phyloP scores from a whole-genome alignment of 1,140 invertebrate species.

The Leptestheria dahalacensis region DNA sequence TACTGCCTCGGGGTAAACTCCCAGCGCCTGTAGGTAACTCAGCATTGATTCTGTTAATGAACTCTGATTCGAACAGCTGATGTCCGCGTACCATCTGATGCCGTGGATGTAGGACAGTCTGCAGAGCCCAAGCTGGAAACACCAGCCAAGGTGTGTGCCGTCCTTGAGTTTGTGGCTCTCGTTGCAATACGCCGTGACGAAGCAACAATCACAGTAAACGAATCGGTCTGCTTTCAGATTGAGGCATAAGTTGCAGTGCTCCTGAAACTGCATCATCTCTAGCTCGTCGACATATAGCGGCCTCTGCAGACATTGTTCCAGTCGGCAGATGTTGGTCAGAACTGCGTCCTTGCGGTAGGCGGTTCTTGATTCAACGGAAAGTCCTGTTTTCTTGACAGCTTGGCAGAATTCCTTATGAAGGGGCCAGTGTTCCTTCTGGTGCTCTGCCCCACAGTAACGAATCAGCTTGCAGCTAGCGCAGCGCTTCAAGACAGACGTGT shows the following conservation, averaged over 20 bases:
- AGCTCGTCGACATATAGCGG: slow-evolving; percentile 43
- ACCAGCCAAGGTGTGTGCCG: neutral
- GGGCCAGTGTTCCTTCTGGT: slow-evolving; percentile 25
- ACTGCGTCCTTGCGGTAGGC: neutral
- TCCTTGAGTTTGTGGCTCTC: neutral
- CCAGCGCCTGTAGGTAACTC: neutral
- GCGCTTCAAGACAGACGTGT: slow-evolving; percentile 6
- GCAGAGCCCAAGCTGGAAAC: neutral
- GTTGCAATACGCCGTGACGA: neutral
- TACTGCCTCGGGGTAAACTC: neutral
- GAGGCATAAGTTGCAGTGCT: slow-evolving; percentile 37
- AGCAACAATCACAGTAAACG: neutral
- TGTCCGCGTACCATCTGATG: neutral
- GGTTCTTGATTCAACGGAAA: slow-evolving; percentile 17
- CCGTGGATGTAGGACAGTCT: neutral
- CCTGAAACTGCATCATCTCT: slow-evolving; percentile 47
- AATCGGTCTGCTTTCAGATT: slow-evolving; percentile 24
- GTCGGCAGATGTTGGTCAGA: neutral
- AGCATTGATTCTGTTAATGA: neutral
- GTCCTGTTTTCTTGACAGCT: slow-evolving; percentile 21
- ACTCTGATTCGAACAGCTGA: too few relatives aligned
- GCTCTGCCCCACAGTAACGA: slow-evolving; percentile 25
- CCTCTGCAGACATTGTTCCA: slow-evolving; percentile 30
- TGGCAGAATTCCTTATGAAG: slow-evolving; percentile 23
- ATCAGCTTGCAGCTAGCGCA: slow-evolving; percentile 23